A percentile compares a stretch with the other conserved stretches of the same genome.
Evolutionary conservation across 2,113 vertebrate genomes (phyloP).

Genomic region (Erpornis zantholeuca): DNA sequence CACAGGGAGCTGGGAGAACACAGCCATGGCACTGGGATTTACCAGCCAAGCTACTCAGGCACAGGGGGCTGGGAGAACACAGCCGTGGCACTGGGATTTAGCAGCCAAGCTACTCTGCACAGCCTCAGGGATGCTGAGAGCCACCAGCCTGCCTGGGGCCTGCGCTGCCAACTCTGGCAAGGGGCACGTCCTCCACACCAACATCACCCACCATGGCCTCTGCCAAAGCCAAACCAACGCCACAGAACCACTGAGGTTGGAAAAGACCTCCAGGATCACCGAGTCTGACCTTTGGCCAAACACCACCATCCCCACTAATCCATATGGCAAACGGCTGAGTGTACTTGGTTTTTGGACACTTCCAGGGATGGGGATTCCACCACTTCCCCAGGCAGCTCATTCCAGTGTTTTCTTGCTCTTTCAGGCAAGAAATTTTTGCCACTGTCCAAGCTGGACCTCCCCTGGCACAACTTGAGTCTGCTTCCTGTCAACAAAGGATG

Average conservation of each 20-base stretch:
- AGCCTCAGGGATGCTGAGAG: not conserved
- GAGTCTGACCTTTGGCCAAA: not conserved
- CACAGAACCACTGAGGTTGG: not conserved
- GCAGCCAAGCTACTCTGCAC: fast-evolving
- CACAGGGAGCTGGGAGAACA: not conserved
- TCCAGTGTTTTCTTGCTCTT: not conserved
- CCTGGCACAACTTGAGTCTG: not conserved
- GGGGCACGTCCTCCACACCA: not conserved
- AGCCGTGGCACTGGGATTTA: fast-evolving
- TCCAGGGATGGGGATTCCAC: not conserved
- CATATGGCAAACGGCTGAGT: fast-evolving
- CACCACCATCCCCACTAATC: not conserved
- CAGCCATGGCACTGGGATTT: fast-evolving
- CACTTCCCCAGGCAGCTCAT: not conserved
- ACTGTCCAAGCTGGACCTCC: not conserved
- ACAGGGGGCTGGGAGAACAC: too few relatives aligned
- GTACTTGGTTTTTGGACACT: not conserved
- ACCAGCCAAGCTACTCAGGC: fast-evolving
- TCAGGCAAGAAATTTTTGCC: not conserved
- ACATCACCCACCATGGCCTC: fast-evolving
- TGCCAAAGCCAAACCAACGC: fast-evolving
- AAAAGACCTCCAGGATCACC: not conserved
- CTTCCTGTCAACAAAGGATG: not conserved
- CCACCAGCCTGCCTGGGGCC: not conserved
- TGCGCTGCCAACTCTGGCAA: not conserved